phyloP scores from a whole-genome alignment of 2,888 invertebrate genomes.

The Thumatha senex region DNA sequence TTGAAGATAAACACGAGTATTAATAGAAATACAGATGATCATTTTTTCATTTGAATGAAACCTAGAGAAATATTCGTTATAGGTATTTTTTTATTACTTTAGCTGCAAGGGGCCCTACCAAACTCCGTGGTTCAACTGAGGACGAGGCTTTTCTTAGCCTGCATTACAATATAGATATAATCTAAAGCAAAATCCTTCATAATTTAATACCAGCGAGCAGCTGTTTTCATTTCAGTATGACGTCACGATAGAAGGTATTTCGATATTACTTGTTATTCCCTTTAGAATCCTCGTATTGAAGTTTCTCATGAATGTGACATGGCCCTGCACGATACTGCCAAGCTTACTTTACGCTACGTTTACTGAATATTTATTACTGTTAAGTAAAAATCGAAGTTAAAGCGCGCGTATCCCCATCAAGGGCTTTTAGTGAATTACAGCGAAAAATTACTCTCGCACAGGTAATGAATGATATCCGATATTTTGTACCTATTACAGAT shows the following conservation, averaged over 20 bases:
- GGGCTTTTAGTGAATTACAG: constrained; percentile 38
- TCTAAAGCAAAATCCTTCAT: not conserved
- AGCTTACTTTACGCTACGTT: constrained; percentile 44
- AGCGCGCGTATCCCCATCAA: constrained; percentile 31
- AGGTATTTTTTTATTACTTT: no score
- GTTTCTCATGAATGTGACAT: constrained; percentile 55
- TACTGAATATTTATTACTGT: constrained; percentile 42
- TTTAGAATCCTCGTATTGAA: constrained; percentile 40
- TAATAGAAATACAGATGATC: no score
- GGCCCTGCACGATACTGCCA: constrained; percentile 36
- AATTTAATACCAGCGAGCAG: no score
- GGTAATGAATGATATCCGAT: constrained; percentile 24
- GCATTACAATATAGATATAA: no score
- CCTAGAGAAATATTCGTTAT: no score
- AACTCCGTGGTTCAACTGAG: no score
- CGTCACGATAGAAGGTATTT: constrained; percentile 19
- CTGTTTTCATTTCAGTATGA: not conserved
- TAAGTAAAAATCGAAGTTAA: constrained; percentile 39
- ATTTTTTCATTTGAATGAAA: no score
- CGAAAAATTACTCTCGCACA: constrained; percentile 34
- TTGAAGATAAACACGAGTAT: no score
- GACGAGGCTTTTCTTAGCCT: no score
- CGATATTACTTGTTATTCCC: constrained; percentile 39
- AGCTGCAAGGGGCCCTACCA: no score
- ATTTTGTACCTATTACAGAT: not conserved